Evolutionary conservation across 2,113 vertebrate genomes (phyloP), one percentile per base, ranked within the genome.

Genomic region (Cepphus grylle): DNA sequence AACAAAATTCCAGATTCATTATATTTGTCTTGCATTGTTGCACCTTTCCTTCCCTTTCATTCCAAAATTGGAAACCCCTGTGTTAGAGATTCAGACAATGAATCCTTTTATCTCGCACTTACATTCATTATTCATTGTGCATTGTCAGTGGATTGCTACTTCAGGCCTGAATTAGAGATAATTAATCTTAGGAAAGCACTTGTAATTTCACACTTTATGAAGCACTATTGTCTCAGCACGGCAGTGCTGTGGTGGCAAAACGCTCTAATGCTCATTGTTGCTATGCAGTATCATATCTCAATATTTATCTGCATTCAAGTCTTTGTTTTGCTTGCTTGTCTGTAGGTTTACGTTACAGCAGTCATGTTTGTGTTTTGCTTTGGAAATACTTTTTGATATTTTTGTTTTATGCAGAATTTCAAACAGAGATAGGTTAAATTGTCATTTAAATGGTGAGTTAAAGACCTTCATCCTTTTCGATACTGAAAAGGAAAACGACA

Each of bases 111-210:
- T 97, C 94, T 96, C 32, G 67, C 52, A 38, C 11, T 19, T 76
- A 7, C 71, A 97, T 97, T 97, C 92, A 95, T 97, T 96, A 97
- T 97, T 98, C 72, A 94, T 97, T 95, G 67, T 96, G 22, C 53
- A 12, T 97, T 97, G 96, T 96, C 91, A 92, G 71, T 93, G 80
- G 77, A 94, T 97, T 97, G 89, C 92, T 96, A 81, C 77, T 95
- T 94, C 80, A 92, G 83, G 71, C 82, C 53, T 97, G 95, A 94
- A 95, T 97, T 97, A 96, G 81, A 96, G 92, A 88, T 97, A 97
- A 97, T 97, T 97, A 96, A 95, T 97, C 91, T 79, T 94, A 94
- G 74, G 81, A 80, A 97, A 94, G 56, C 63, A 80, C 42, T 96
- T 80, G 73, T 95, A 91, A 88, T 97, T 97, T 97, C 94, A 82